Evolutionary conservation across 2,888 invertebrate species (phyloP), one percentile per base, ranked within the genome.

Genomic region (Erebia aethiops): DNA sequence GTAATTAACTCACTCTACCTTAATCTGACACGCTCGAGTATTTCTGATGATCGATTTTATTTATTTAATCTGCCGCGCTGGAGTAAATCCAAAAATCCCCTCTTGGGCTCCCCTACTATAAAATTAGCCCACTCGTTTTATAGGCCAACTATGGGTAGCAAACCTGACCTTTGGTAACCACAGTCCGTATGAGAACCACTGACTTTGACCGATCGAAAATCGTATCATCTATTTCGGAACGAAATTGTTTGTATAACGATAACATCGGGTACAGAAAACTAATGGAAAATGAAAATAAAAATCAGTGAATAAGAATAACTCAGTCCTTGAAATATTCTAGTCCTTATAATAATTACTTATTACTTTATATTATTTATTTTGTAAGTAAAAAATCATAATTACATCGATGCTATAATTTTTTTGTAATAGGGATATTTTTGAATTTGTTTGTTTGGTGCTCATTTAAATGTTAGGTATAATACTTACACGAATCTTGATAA

Each of bases 201-300:
- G 46, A 16, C 16, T 16, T 51, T n/a, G 16, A 14, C 1, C n/a
- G 49, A 51, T 66, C 56, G 63, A 67, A 64, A 75, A 80, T 87
- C 89, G 91, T 91, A 89, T 85, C 91, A 87, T 85, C 89, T 88
- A 86, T 92, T 92, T 92, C 88, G 78, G 71, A 76, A 79, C 73
- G 91, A 92, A 92, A 92, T 90, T 85, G 90, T 82, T 87, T 88
- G 91, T 89, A 84, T 80, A 77, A 90, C 91, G 90, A 81, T 85
- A 76, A 75, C 75, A 78, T 85, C 82, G 85, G 65, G 69, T 69
- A 56, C 21, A 43, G 13, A 43, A 56, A 21, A 8, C 10, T 8
- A 21, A 56, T 21, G 4, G 18, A 11, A 16, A 16, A 9, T 2
- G 16, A 18, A 21, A 21, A 57, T 14, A 57, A 26, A 1, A 26